Evolutionary conservation across 2,113 vertebrate species (phyloP).

Genomic region (Podilymbus podiceps): DNA sequence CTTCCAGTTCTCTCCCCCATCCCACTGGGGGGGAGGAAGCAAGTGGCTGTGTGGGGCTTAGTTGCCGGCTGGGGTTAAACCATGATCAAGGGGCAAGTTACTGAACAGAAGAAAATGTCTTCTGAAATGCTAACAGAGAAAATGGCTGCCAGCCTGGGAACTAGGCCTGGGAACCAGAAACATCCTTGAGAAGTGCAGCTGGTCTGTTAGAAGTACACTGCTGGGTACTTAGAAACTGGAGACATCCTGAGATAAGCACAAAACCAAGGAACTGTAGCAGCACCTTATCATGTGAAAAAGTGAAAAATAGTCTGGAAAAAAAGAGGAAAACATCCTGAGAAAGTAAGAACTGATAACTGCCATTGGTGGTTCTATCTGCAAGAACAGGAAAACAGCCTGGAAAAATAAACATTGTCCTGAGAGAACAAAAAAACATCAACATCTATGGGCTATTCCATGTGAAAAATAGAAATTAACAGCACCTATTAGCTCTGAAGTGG

Average conservation of each 20-base stretch:
- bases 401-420: background rate
- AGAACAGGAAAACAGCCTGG: background rate
- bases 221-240: background rate
- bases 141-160: background rate
- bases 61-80: too few species aligned
- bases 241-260: background rate
- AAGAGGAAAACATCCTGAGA: background rate
- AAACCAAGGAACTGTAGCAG: background rate
- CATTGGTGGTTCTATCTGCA: background rate
- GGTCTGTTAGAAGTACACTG: background rate
- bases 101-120: background rate
- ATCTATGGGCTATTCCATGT: background rate
- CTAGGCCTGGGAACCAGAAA: background rate
- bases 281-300: background rate
- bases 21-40: too few species aligned
- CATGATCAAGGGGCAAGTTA: background rate
- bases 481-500: background rate
- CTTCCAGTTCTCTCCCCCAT: too few species aligned
- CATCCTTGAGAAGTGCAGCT: background rate
- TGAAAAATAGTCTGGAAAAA: background rate
- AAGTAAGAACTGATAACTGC: background rate
- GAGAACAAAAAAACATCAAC: background rate
- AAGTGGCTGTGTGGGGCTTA: too few species aligned
- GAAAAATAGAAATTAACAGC: background rate
- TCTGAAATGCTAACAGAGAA: background rate